A percentile compares a stretch with the other conserved stretches of the same genome.
Conservation (phyloP, 1,140 invertebrate genomes). For the Thalassaphorura encarpata region DNA sequence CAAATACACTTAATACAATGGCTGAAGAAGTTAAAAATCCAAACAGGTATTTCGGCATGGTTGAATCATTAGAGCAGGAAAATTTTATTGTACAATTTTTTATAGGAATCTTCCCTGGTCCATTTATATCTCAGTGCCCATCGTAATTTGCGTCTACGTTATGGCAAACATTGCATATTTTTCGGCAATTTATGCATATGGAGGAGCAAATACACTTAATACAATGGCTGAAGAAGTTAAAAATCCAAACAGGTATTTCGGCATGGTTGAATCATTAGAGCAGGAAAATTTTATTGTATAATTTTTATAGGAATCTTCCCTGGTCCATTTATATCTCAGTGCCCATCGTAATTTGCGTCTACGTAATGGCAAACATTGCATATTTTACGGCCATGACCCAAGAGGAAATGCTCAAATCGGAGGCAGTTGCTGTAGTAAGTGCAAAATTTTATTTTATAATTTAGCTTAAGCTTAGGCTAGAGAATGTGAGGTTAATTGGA, state of each 20-base stretch:
- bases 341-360: too few relatives aligned
- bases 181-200: constrained; percentile 91
- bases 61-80: too few relatives aligned
- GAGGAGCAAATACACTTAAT: constrained; percentile 75
- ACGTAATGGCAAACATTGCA: constrained; percentile 79
- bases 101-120: constrained; percentile 75
- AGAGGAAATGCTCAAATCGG: constrained; percentile 64
- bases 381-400: constrained; percentile 77
- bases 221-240: constrained; percentile 87
- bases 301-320: constrained; percentile 65
- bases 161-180: constrained; percentile 69
- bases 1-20: constrained; percentile 77
- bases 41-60: constrained; percentile 69
- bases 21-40: constrained; percentile 88
- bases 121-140: constrained; percentile 83
- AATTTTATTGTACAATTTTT: too few relatives aligned
- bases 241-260: constrained; percentile 76
- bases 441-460: too few relatives aligned
- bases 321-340: constrained; percentile 76
- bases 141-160: constrained; percentile 78
- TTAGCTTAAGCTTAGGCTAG: too few relatives aligned
- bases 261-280: too few relatives aligned
- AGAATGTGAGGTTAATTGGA: constrained; percentile 9
- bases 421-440: constrained; percentile 77
- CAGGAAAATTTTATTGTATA: too few relatives aligned